Conservation (phyloP, 2,113 vertebrate genomes). For the Arizona elegans region DNA sequence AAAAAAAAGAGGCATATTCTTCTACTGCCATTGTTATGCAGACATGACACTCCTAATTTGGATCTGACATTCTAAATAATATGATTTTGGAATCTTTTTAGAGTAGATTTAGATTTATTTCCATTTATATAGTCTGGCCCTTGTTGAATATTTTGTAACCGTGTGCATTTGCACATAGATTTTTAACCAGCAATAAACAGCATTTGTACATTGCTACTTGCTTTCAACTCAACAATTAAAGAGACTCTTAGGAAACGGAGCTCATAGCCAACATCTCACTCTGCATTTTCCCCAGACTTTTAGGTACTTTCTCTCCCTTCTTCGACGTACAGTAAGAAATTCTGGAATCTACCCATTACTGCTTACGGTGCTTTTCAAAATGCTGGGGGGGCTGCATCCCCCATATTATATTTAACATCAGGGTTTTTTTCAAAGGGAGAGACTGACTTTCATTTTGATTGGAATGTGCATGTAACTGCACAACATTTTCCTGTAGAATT, state of each 20-base stretch:
- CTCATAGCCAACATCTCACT: not conserved
- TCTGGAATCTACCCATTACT: not conserved
- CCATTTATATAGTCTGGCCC: not conserved
- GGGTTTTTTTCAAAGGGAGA: not conserved
- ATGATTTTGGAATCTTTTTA: not conserved
- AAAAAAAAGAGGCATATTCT: not conserved
- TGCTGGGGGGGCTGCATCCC: not conserved
- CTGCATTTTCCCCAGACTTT: not conserved
- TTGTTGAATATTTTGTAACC: not conserved
- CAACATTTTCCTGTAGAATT: not conserved
- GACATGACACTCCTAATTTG: not conserved
- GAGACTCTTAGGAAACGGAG: not conserved
- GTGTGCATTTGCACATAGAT: not conserved
- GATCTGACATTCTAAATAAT: not conserved
- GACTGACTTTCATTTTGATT: not conserved
- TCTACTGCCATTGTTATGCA: not conserved
- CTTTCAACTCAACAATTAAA: not conserved
- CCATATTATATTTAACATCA: not conserved
- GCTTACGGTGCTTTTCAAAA: not conserved
- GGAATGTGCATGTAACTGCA: not conserved
- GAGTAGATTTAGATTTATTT: not conserved
- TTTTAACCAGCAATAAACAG: not conserved
- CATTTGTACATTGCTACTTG: not conserved
- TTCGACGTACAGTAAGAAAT: not conserved
- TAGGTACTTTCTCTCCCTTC: not conserved